phyloP scores from a whole-genome alignment of 2,888 invertebrate genomes.

The Stenodera caucasica region DNA sequence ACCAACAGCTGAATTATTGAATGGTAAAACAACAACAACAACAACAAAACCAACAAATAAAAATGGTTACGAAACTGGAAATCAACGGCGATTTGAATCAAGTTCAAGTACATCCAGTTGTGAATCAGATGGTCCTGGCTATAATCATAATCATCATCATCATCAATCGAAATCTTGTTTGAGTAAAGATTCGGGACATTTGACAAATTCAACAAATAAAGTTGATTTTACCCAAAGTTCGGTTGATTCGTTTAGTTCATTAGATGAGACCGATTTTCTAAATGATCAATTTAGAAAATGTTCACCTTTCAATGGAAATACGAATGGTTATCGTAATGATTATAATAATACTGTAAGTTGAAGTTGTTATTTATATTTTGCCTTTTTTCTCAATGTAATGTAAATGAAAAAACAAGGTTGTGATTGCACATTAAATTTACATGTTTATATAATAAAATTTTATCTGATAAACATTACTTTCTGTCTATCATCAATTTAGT shows the following conservation, averaged over 20 bases:
- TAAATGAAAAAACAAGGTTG: conserved; percentile 9
- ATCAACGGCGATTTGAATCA: conserved; percentile 50
- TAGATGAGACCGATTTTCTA: conserved; percentile 54
- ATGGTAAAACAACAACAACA: conserved; percentile 41
- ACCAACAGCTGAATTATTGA: conserved; percentile 49
- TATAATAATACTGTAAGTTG: conserved; percentile 23
- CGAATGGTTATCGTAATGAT: conserved; percentile 40
- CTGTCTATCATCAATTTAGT: conserved; percentile 5
- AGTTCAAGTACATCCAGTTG: conserved; percentile 54
- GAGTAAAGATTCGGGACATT: conserved; percentile 55
- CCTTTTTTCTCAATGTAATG: too few species aligned
- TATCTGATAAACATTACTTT: conserved; percentile 16
- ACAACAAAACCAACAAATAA: conserved; percentile 25
- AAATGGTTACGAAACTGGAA: conserved; percentile 49
- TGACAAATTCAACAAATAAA: conserved; percentile 51
- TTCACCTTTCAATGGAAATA: conserved; percentile 35
- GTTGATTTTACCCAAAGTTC: conserved; percentile 53
- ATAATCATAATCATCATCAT: conserved; percentile 27
- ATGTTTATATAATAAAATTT: conserved; percentile 21
- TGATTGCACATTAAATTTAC: conserved; percentile 12
- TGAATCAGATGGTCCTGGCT: conserved; percentile 48
- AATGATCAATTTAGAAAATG: conserved; percentile 51
- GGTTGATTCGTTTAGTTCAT: conserved; percentile 53
- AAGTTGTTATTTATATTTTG: neutral
- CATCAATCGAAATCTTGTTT: conserved; percentile 32